Evolutionary conservation across 1,140 invertebrate species (phyloP).

Genomic region (Zaprionus ornatus): DNA sequence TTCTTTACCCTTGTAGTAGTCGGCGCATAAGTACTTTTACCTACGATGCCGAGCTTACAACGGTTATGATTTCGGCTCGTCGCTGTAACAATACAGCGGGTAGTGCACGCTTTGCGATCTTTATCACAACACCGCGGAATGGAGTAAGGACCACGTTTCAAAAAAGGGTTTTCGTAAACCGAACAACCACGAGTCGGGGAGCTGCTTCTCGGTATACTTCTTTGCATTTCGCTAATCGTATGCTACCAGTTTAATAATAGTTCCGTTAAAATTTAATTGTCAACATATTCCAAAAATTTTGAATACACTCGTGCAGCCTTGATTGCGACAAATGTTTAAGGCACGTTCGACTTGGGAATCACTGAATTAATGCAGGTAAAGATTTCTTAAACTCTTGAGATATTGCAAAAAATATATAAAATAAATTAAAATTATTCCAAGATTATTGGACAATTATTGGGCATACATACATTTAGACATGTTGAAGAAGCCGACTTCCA

Average conservation of each 20-base stretch:
- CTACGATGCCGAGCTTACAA: background rate
- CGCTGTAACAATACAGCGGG: background rate
- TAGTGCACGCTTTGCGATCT: background rate
- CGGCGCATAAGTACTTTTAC: background rate
- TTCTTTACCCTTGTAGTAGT: background rate
- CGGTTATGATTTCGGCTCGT: background rate
- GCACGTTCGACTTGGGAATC: background rate
- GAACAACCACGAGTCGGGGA: conserved; percentile 17
- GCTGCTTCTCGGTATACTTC: background rate
- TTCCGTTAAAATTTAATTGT: conserved; percentile 61
- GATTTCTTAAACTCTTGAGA: too few relatives aligned
- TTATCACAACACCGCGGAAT: background rate
- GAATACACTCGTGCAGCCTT: conserved; percentile 15
- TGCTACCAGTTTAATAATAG: conserved; percentile 61
- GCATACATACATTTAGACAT: too few relatives aligned
- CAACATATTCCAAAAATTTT: conserved; percentile 51
- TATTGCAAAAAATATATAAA: too few relatives aligned
- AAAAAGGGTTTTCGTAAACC: background rate
- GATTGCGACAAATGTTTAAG: background rate
- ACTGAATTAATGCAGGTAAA: background rate
- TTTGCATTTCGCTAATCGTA: conserved; percentile 42
- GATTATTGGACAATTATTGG: too few relatives aligned
- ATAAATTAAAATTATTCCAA: too few relatives aligned
- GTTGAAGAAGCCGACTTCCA: too few relatives aligned
- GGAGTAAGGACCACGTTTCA: background rate